Evolutionary conservation across 2,797 vertebrate species (phyloP).

Genomic region (Galaxias olidus): DNA sequence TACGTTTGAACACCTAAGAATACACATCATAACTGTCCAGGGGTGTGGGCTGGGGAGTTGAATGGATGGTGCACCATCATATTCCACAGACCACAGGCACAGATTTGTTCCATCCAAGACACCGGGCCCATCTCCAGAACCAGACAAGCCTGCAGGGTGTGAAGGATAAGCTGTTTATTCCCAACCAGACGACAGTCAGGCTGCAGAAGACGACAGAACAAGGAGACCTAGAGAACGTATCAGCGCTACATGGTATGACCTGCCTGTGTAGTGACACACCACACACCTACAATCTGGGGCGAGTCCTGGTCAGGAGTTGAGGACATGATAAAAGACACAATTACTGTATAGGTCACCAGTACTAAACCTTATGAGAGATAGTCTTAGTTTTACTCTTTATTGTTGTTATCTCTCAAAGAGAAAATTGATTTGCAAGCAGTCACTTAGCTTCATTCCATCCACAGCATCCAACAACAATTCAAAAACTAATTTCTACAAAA

Average conservation of each 20-base stretch:
- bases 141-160: slow-evolving; percentile 2
- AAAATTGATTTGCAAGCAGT: too few relatives aligned
- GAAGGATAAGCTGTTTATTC: slow-evolving; percentile 20
- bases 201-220: slow-evolving; percentile 7
- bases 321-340: too few relatives aligned
- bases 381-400: too few relatives aligned
- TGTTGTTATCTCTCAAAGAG: too few relatives aligned
- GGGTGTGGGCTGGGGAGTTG: neutral
- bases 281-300: too few relatives aligned
- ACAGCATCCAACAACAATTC: too few relatives aligned
- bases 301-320: too few relatives aligned
- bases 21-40: slow-evolving; percentile 10
- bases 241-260: slow-evolving; percentile 15
- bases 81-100: neutral
- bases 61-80: neutral
- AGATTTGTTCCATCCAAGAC: slow-evolving; percentile 6
- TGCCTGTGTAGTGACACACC: too few relatives aligned
- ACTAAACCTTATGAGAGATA: too few relatives aligned
- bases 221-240: neutral
- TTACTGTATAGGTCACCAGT: too few relatives aligned
- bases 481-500: too few relatives aligned
- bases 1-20: neutral
- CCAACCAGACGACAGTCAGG: neutral
- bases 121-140: neutral
- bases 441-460: too few relatives aligned